These are phyloP conservation scores for Glaucomys volans DNA, from an alignment of 2,113 vertebrate genomes.

Conservation along the genomic window DNA sequence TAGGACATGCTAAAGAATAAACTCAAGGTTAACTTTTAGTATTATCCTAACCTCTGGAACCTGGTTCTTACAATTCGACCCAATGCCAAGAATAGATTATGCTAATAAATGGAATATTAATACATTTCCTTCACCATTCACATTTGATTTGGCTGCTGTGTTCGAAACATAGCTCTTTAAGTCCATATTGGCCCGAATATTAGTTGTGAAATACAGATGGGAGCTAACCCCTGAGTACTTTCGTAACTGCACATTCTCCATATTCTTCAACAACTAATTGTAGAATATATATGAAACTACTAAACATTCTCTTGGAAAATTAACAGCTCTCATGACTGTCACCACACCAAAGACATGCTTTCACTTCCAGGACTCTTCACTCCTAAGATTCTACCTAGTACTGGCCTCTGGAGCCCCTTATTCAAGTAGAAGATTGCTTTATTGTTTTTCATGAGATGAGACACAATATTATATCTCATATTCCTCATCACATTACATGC, in stretches of 20 bases:
- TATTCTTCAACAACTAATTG: slow-evolving; percentile 28
- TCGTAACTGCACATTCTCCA: background rate
- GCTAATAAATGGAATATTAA: slow-evolving; percentile 60
- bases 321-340: background rate
- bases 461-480: background rate
- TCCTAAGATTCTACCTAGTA: slow-evolving; percentile 14
- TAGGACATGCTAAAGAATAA: slow-evolving; percentile 57
- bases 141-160: slow-evolving; percentile 60
- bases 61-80: slow-evolving; percentile 48
- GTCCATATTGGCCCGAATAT: slow-evolving; percentile 81
- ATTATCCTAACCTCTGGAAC: slow-evolving; percentile 67
- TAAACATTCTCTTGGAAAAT: slow-evolving; percentile 38
- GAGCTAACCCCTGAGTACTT: slow-evolving; percentile 27
- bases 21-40: slow-evolving; percentile 68
- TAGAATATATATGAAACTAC: background rate
- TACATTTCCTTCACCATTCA: slow-evolving; percentile 70
- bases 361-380: slow-evolving; percentile 47
- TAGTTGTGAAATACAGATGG: slow-evolving; percentile 4
- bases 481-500: background rate
- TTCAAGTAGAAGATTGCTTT: background rate
- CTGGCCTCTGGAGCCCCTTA: background rate
- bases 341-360: slow-evolving; percentile 47
- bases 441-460: background rate
- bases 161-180: slow-evolving; percentile 64
- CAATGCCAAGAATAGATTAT: slow-evolving; percentile 76